Percentiles rank a stretch among this genome's conserved stretches.
Conservation (phyloP, 2,888 invertebrate species). For the Yponomeuta sedellus region DNA sequence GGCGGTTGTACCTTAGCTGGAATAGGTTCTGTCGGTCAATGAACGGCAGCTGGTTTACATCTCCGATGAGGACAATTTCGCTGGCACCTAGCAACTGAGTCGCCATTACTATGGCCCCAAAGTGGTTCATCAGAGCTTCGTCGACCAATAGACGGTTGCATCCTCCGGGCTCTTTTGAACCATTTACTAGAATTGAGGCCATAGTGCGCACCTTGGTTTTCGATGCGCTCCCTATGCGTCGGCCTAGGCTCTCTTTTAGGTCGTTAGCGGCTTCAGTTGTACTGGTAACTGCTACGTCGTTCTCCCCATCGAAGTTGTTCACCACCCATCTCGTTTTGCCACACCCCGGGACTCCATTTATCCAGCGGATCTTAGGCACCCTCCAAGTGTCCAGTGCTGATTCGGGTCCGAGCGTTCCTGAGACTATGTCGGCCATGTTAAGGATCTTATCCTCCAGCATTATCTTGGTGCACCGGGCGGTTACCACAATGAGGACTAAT, state of each 20-base stretch:
- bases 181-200: conserved; percentile 18
- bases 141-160: conserved; percentile 18
- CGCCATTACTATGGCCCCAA: conserved; percentile 26
- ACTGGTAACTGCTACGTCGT: no score
- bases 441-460: no score
- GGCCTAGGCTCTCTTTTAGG: background rate
- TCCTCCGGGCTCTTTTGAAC: conserved; percentile 7
- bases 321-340: no score
- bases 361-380: no score
- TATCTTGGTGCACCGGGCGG: no score
- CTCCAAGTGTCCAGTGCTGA: no score
- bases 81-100: conserved; percentile 16
- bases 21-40: conserved; percentile 28
- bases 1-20: no score
- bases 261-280: conserved; percentile 3
- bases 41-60: conserved; percentile 27
- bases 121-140: conserved; percentile 28
- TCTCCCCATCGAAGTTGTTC: no score
- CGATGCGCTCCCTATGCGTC: conserved; percentile 4
- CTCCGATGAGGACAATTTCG: conserved; percentile 26
- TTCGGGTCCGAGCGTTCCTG: no score
- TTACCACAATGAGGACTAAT: no score
- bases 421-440: no score
- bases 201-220: conserved; percentile 9
- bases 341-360: no score